Base-by-base conservation (phyloP, 2,888 invertebrate species). In the Phragmatobia fuliginosa region DNA sequence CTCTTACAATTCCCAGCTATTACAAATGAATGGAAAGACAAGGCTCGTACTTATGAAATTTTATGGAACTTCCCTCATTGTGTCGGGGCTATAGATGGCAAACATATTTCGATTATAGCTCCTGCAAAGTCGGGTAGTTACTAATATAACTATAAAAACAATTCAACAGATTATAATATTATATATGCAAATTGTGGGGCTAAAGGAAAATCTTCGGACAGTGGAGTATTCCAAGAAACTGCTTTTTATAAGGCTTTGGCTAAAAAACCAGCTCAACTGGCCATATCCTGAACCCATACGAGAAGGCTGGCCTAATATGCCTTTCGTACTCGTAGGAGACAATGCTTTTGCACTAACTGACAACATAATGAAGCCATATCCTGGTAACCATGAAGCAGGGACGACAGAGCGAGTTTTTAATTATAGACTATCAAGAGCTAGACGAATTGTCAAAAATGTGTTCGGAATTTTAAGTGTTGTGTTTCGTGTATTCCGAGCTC, bases 281-380 rank as follows among this genome's bases (percentile, higher is more conserved):
- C 58, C 31, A 58, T 1, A 8, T 14, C 31, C 28, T 3, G 31
- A 58, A 1, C 41, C 41, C 14, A 16, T 41, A 16, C 1, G 14
- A 41, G 2, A 14, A 16, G 41, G 8, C 11, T 8, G 16, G 4
- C 41, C 36, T 8, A 33, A 33, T 6, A 33, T 33, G 32, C 32
- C 32, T 5, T 33, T 33, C 6, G 32, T 58, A 58, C 25, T 76
- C 25, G 73, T 80, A 64, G 83, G 86, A 81, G 87, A 88, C 82
- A 77, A 79, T 62, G 73, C 77, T 25, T 72, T 73, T 73, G 73
- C 73, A 63, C 66, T 77, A 52, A 62, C 73, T 33, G 77, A 78
- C 76, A 81, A 81, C 63, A 73, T 76, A 70, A 78, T 83, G 81
- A 81, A 74, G 75, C 79, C 77, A 38, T 81, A 77, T 75, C 72